Percentiles rank a stretch among this genome's conserved stretches.
phyloP scores from a whole-genome alignment of 2,888 invertebrate genomes.

The Thysanoteuthis rhombus region DNA sequence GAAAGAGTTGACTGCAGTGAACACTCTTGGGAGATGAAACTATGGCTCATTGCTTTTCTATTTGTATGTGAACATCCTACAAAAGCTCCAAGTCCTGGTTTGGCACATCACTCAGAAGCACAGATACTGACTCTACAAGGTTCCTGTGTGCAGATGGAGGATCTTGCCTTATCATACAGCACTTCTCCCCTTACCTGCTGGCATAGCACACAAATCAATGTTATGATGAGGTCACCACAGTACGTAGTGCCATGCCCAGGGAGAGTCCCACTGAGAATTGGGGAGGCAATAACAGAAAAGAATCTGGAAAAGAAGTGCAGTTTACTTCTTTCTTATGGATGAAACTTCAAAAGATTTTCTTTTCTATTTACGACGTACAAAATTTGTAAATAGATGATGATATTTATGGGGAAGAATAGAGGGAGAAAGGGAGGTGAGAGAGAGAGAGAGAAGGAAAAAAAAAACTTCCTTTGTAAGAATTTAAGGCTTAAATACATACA shows the following conservation, averaged over 20 bases:
- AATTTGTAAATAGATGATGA: not conserved
- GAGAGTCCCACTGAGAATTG: not conserved
- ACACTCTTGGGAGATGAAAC: not conserved
- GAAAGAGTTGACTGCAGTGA: not conserved
- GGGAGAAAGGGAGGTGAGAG: not conserved
- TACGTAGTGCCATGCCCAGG: not conserved
- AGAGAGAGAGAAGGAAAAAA: not conserved
- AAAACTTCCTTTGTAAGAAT: too few relatives aligned
- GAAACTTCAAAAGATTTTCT: not conserved
- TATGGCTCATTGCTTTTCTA: not conserved
- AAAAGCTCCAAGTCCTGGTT: not conserved
- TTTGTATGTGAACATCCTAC: not conserved
- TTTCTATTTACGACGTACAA: not conserved
- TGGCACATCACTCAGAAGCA: not conserved
- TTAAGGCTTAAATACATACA: too few relatives aligned
- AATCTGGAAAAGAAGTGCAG: not conserved
- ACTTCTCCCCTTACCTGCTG: not conserved
- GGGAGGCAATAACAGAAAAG: not conserved
- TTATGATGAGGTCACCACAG: not conserved
- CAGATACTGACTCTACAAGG: too few relatives aligned
- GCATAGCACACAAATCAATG: not conserved
- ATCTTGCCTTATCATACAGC: not conserved
- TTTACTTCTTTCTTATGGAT: not conserved
- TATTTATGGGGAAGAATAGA: too few relatives aligned
- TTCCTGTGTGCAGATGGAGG: not conserved